Percentiles rank a stretch among this genome's conserved stretches.
phyloP scores from a whole-genome alignment of 2,888 invertebrate genomes.

The Pyrgus malvae region DNA sequence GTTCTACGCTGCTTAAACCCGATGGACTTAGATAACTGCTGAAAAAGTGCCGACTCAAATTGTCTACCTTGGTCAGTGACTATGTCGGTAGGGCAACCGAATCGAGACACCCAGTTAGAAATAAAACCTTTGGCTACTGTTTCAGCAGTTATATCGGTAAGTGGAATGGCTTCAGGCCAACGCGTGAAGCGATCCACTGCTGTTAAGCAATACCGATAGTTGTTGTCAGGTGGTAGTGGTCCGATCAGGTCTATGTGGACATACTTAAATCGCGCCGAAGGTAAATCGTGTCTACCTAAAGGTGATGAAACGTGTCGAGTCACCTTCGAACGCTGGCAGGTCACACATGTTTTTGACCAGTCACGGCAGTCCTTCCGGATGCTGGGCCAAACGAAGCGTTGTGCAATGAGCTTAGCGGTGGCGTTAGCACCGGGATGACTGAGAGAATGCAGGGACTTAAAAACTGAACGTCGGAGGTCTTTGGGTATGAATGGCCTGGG shows the following conservation, averaged over 20 bases:
- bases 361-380: too few species aligned
- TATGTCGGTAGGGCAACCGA: constrained; percentile 49
- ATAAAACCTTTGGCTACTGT: constrained; percentile 48
- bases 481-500: too few species aligned
- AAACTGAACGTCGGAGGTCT: too few species aligned
- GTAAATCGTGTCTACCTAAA: constrained; percentile 16
- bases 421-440: too few species aligned
- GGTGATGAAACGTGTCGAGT: background rate
- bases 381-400: too few species aligned
- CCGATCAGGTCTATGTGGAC: constrained; percentile 33
- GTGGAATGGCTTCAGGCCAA: constrained; percentile 53
- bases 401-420: too few species aligned
- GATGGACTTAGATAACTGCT: constrained; percentile 20
- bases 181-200: constrained; percentile 38
- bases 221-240: constrained; percentile 27
- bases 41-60: constrained; percentile 36
- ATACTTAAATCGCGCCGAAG: constrained; percentile 18
- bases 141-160: constrained; percentile 48
- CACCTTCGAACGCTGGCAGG: constrained; percentile 6
- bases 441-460: too few species aligned
- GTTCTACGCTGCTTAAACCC: constrained; percentile 36
- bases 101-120: constrained; percentile 54
- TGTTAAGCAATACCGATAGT: constrained; percentile 34
- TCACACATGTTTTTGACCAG: background rate
- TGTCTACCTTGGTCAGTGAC: constrained; percentile 36